phyloP scores from a whole-genome alignment of 2,113 vertebrate species.

The Labeo catla region DNA sequence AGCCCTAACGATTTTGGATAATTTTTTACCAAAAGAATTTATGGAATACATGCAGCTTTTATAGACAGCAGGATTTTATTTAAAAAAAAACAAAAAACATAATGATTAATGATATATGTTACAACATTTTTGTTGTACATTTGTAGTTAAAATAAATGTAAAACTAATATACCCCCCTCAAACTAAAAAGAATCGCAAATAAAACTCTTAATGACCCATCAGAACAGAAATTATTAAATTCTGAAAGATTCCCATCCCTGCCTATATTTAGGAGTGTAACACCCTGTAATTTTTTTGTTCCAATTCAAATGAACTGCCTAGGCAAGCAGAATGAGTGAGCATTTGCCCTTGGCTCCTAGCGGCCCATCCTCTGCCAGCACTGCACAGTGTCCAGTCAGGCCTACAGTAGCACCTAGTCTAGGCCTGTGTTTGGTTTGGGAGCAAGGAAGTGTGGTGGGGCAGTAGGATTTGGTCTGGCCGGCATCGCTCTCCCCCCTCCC shows the following conservation, averaged over 20 bases:
- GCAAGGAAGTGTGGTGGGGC: slow-evolving; percentile 58
- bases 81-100: too few species aligned
- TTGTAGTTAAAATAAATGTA: neutral
- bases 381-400: slow-evolving; percentile 45
- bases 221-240: neutral
- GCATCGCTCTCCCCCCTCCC: slow-evolving; percentile 47
- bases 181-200: neutral
- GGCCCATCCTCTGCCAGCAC: slow-evolving; percentile 54
- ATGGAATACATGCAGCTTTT: too few species aligned
- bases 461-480: slow-evolving; percentile 42
- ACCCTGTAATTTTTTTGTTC: neutral
- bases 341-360: slow-evolving; percentile 59
- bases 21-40: too few species aligned
- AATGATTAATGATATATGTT: too few species aligned
- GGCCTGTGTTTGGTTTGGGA: slow-evolving; percentile 66
- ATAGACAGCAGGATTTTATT: too few species aligned
- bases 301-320: neutral
- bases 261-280: slow-evolving; percentile 3
- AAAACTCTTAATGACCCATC: neutral
- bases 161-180: neutral
- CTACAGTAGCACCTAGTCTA: slow-evolving; percentile 61
- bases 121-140: neutral
- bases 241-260: neutral
- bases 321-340: slow-evolving; percentile 34
- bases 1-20: too few species aligned